These are phyloP conservation scores for Euwallacea fornicatus DNA, from an alignment of 1,140 invertebrate species.

Conservation along the genomic window DNA sequence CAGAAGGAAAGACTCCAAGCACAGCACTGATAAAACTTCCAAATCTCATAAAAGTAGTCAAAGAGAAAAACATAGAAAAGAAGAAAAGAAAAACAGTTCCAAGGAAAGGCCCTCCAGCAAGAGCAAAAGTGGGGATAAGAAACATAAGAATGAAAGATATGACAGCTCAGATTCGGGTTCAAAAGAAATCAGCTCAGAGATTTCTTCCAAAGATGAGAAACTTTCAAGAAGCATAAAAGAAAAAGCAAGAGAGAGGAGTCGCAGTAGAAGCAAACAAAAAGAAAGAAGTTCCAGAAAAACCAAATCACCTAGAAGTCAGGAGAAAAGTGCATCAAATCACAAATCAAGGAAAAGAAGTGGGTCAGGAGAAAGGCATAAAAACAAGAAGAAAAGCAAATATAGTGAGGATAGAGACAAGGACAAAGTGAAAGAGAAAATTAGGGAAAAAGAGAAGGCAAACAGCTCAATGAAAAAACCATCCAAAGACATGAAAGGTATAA, in stretches of 20 bases:
- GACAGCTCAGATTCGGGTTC: no score
- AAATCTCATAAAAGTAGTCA: conserved; percentile 24
- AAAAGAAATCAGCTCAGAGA: no score
- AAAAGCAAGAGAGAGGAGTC: no score
- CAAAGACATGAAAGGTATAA: conserved; percentile 35
- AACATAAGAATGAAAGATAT: background rate
- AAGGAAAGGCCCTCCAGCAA: conserved; percentile 15
- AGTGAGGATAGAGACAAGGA: conserved; percentile 21
- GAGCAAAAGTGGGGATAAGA: conserved; percentile 15
- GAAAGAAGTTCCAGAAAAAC: no score
- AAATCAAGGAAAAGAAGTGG: conserved; percentile 28
- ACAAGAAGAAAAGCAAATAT: conserved; percentile 31
- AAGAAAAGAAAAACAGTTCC: conserved; percentile 37
- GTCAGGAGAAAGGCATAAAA: conserved; percentile 22
- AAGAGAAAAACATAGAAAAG: conserved; percentile 38
- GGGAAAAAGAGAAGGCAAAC: conserved; percentile 34
- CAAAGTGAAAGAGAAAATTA: conserved; percentile 35
- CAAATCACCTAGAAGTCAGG: no score
- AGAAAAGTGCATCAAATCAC: background rate
- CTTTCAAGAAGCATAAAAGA: no score
- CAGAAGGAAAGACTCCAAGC: conserved; percentile 16
- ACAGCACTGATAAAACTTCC: background rate
- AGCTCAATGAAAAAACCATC: conserved; percentile 35
- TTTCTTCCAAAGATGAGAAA: no score
- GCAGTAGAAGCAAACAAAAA: no score